Conservation (phyloP, 37 sponge, comb jelly and placozoan genomes). For the Bolinopsis microptera region DNA sequence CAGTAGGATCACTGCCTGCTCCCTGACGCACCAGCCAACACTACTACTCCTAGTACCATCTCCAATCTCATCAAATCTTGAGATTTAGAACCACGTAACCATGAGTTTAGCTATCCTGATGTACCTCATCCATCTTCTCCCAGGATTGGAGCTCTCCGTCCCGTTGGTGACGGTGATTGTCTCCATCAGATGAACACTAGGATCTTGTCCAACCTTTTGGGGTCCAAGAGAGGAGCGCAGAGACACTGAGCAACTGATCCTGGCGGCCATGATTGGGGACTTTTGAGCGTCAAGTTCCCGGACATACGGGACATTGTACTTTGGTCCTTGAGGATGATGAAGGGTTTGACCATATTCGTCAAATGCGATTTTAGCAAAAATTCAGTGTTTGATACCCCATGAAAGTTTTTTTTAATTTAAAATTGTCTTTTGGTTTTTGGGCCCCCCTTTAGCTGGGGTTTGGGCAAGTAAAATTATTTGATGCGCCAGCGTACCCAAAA, state of each 20-base stretch:
- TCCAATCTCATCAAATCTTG: constrained; percentile 99
- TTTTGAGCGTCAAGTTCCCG: constrained; percentile 94
- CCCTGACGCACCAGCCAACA: constrained; percentile 96
- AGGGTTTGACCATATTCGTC: constrained; percentile 97
- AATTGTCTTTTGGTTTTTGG: too few species aligned
- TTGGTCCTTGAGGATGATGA: constrained; percentile 94
- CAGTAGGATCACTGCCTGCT: constrained; percentile 91
- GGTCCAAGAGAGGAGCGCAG: constrained; percentile 91
- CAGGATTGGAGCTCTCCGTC: constrained; percentile 95
- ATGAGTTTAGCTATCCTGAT: constrained; percentile 94
- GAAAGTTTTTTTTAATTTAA: too few species aligned
- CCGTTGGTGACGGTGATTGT: constrained; percentile 95
- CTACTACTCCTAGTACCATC: constrained; percentile 99
- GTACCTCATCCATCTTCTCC: constrained; percentile 93
- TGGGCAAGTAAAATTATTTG: too few species aligned
- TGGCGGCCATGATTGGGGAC: constrained; percentile 92
- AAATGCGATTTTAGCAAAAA: constrained; percentile 81
- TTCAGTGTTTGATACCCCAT: too few species aligned
- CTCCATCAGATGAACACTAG: constrained; percentile 94
- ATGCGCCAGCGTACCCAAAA: too few species aligned
- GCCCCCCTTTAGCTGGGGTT: too few species aligned
- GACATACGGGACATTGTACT: constrained; percentile 80
- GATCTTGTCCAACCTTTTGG: constrained; percentile 97
- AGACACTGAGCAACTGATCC: constrained; percentile 80
- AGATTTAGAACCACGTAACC: constrained; percentile 90